Evolutionary conservation across 2,888 invertebrate genomes (phyloP).

Genomic region (Athalia circularis): DNA sequence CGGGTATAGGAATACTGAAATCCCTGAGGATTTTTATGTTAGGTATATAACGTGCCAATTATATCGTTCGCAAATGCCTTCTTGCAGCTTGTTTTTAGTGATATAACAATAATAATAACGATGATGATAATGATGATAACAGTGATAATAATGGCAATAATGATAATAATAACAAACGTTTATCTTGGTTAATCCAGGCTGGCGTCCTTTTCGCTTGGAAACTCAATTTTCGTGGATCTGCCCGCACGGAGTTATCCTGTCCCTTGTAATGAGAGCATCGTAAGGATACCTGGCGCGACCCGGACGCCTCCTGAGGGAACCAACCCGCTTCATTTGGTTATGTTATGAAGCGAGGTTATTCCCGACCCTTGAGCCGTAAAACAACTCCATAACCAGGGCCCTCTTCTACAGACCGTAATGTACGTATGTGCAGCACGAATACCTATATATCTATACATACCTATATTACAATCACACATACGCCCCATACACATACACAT

Average conservation of each 20-base stretch:
- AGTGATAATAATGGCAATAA: background rate
- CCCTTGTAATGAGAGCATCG: conserved; percentile 46
- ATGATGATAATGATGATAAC: background rate
- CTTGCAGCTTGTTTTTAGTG: background rate
- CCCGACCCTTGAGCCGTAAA: conserved; percentile 46
- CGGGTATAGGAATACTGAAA: no score
- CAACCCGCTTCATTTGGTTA: conserved; percentile 47
- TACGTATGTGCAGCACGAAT: background rate
- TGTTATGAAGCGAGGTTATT: conserved; percentile 47
- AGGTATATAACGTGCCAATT: conserved; percentile 8
- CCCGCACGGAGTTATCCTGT: conserved; percentile 42
- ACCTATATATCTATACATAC: background rate
- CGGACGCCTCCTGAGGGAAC: conserved; percentile 44
- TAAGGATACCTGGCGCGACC: conserved; percentile 42
- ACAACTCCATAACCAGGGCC: conserved; percentile 44
- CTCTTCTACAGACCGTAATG: conserved; percentile 12
- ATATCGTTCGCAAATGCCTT: background rate
- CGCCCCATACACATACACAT: background rate
- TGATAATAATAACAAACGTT: conserved; percentile 28
- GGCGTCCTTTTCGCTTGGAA: conserved; percentile 31
- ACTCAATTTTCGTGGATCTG: conserved; percentile 44
- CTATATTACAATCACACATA: background rate
- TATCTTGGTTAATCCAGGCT: conserved; percentile 40
- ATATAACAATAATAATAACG: background rate
- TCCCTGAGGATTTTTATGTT: background rate